Evolutionary conservation across 2,797 vertebrate genomes (phyloP).

Genomic region (Tangara arthus): DNA sequence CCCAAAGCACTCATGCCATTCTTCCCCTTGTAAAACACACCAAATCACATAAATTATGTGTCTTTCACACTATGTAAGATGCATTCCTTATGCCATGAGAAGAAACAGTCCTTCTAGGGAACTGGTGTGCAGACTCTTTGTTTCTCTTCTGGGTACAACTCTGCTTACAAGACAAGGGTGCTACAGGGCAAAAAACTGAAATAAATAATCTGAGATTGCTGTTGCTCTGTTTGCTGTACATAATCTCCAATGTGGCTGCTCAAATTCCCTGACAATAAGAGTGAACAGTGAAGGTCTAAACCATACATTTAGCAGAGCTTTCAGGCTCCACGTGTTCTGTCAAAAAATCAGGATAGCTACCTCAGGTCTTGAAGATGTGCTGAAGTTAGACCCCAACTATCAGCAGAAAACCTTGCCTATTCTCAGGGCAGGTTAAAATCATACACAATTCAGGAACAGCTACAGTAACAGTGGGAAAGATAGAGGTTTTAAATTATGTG

Average conservation of each 20-base stretch:
- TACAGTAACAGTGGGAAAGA: not conserved
- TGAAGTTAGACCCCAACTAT: not conserved
- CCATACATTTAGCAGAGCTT: not conserved
- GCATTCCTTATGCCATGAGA: not conserved
- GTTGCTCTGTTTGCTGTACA: not conserved
- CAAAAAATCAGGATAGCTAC: not conserved
- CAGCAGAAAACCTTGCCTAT: not conserved
- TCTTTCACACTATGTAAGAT: not conserved
- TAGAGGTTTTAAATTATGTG: not conserved
- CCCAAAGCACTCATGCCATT: conserved; percentile 6
- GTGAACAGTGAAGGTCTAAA: not conserved
- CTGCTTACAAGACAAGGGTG: not conserved
- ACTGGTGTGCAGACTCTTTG: not conserved
- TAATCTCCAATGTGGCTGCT: not conserved
- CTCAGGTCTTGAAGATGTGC: not conserved
- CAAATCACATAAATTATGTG: not conserved
- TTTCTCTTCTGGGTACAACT: not conserved
- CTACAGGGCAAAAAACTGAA: not conserved
- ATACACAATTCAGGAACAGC: not conserved
- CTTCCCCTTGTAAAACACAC: not conserved
- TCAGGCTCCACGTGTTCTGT: not conserved
- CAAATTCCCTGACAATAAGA: not conserved
- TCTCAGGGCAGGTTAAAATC: not conserved
- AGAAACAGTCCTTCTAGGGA: not conserved
- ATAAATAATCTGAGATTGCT: not conserved